phyloP scores from a whole-genome alignment of 2,797 vertebrate genomes.

The Chlorospingus semifuscus region DNA sequence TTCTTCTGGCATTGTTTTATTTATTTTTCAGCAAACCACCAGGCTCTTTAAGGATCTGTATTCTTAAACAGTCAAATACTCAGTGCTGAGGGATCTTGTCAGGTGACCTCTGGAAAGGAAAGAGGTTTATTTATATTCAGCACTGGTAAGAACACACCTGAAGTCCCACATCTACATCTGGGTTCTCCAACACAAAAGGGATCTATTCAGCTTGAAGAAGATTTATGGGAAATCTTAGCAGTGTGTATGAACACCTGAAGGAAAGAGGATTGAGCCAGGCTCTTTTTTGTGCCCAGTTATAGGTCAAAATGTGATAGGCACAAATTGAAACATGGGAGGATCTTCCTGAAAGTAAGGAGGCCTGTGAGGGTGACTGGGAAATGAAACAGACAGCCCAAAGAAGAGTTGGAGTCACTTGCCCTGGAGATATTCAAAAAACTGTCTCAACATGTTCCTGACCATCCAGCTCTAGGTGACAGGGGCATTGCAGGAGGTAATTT shows the following conservation, averaged over 20 bases:
- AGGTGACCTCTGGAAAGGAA: background rate
- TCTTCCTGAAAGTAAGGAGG: background rate
- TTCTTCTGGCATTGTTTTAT: background rate
- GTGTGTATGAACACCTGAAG: background rate
- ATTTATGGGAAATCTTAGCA: background rate
- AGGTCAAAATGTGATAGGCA: background rate
- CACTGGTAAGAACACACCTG: background rate
- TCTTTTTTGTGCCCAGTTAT: background rate
- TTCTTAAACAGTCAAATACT: background rate
- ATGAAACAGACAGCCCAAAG: background rate
- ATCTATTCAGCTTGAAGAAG: background rate
- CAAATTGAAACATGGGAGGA: background rate
- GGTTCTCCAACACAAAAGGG: background rate
- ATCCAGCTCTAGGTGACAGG: background rate
- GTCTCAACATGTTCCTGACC: background rate
- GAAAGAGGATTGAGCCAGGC: background rate
- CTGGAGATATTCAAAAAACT: background rate
- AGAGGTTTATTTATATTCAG: background rate
- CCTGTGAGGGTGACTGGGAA: background rate
- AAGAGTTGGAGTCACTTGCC: background rate
- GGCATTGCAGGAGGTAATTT: background rate
- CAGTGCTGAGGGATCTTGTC: background rate
- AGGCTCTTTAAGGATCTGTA: background rate
- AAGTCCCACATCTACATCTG: background rate
- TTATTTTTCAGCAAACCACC: background rate